These are phyloP conservation scores for Agonopterix subpropinquella DNA, from an alignment of 2,888 invertebrate species.

Conservation along the genomic window DNA sequence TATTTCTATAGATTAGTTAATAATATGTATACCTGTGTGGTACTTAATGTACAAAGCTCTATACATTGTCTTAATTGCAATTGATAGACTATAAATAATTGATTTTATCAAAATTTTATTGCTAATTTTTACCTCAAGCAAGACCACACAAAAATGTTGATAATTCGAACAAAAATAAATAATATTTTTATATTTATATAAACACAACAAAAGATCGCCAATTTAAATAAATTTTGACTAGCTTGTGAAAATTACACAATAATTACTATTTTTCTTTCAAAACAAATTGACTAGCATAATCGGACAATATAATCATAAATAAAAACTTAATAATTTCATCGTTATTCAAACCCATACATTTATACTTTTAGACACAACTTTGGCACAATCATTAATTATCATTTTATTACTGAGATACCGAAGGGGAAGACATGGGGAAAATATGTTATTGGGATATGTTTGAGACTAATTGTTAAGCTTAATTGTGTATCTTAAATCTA, in stretches of 20 bases:
- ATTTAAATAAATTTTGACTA: constrained; percentile 69
- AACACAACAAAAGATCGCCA: constrained; percentile 39
- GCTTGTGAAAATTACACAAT: constrained; percentile 29
- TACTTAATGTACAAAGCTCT: constrained; percentile 73
- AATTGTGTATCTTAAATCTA: constrained; percentile 53
- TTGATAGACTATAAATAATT: constrained; percentile 70
- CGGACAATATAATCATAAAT: constrained; percentile 38
- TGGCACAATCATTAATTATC: constrained; percentile 61
- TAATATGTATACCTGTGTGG: constrained; percentile 67
- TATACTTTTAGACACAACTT: constrained; percentile 48
- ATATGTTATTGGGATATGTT: constrained; percentile 64
- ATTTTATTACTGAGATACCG: constrained; percentile 53
- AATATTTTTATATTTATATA: constrained; percentile 24
- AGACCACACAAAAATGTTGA: constrained; percentile 50
- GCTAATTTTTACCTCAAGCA: constrained; percentile 57
- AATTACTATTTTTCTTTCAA: constrained; percentile 40
- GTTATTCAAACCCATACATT: constrained; percentile 29
- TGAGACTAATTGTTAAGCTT: constrained; percentile 37
- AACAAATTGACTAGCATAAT: constrained; percentile 69
- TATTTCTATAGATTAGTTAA: constrained; percentile 53
- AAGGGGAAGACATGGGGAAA: constrained; percentile 65
- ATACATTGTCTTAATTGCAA: constrained; percentile 72
- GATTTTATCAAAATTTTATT: constrained; percentile 72
- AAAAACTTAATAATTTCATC: constrained; percentile 29
- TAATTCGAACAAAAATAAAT: constrained; percentile 38